A percentile compares a stretch with the other conserved stretches of the same genome.
Conservation (phyloP, 1,140 invertebrate genomes). For the Calephelis nemesis region DNA sequence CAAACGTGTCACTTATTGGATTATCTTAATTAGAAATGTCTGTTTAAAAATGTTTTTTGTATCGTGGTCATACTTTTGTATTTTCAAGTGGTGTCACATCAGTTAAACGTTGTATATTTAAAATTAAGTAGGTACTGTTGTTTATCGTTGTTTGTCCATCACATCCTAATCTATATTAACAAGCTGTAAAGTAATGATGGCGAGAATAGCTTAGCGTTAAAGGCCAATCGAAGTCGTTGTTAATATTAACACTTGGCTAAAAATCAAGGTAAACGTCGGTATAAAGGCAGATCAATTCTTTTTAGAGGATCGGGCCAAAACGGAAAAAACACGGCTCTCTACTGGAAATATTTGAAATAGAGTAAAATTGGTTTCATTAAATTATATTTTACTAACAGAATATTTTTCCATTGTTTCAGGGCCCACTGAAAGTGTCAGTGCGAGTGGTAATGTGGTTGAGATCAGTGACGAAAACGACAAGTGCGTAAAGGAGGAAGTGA, state of each 20-base stretch:
- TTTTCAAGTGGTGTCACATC: not conserved
- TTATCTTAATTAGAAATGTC: too few species aligned
- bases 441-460: conserved; percentile 67
- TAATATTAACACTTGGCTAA: too few species aligned
- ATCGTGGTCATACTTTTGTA: not conserved
- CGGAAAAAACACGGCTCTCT: not conserved
- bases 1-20: not conserved
- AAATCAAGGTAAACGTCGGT: too few species aligned
- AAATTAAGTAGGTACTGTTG: too few species aligned
- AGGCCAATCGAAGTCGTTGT: too few species aligned
- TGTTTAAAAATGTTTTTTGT: too few species aligned
- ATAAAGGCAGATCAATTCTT: not conserved
- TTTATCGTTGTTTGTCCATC: too few species aligned
- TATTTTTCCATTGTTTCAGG: conserved; percentile 59
- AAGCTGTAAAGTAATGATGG: too few species aligned
- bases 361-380: too few species aligned
- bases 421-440: conserved; percentile 61
- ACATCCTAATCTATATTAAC: too few species aligned
- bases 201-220: too few species aligned
- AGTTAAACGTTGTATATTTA: too few species aligned
- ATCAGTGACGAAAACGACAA: conserved; percentile 64
- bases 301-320: not conserved
- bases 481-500: conserved; percentile 63
- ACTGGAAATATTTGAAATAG: not conserved
- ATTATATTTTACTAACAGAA: conserved; percentile 8